Evolutionary conservation across 2,113 vertebrate genomes (phyloP).

Genomic region (Nibea albiflora): DNA sequence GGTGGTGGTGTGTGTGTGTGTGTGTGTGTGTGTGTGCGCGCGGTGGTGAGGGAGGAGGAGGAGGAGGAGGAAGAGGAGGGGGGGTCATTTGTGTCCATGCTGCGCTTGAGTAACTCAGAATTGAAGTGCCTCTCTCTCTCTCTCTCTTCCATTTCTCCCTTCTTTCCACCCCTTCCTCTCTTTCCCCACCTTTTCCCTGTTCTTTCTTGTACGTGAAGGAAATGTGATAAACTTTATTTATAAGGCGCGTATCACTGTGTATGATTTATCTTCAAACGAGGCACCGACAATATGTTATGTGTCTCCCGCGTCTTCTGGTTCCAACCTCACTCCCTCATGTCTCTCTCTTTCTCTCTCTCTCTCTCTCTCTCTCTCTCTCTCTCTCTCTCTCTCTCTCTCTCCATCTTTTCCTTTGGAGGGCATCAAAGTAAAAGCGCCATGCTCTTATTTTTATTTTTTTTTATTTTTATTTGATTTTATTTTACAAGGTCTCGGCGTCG

Average conservation of each 20-base stretch:
- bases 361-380: background rate
- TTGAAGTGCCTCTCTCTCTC: background rate
- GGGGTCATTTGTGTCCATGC: slow-evolving; percentile 25
- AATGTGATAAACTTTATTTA: slow-evolving; percentile 10
- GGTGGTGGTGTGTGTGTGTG: slow-evolving; percentile 9
- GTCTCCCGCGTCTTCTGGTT: background rate
- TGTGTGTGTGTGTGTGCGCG: background rate
- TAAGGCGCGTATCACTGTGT: background rate
- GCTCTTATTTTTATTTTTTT: background rate
- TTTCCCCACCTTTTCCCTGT: background rate
- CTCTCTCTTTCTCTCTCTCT: background rate
- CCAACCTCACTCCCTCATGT: background rate
- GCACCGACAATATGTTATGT: background rate
- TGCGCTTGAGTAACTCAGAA: slow-evolving; percentile 55
- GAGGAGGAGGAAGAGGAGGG: too few relatives aligned
- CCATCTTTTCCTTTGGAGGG: background rate
- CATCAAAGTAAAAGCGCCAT: slow-evolving; percentile 48
- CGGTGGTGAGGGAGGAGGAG: slow-evolving; percentile 24
- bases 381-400: background rate
- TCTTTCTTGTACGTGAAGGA: background rate
- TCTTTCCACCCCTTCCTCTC: background rate
- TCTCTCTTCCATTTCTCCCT: background rate
- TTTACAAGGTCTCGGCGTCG: slow-evolving; percentile 21
- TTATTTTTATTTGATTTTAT: background rate
- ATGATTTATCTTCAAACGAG: background rate